A percentile compares a stretch with the other conserved stretches of the same genome.
phyloP scores from a whole-genome alignment of 2,113 vertebrate genomes.

The Syngnathus floridae region DNA sequence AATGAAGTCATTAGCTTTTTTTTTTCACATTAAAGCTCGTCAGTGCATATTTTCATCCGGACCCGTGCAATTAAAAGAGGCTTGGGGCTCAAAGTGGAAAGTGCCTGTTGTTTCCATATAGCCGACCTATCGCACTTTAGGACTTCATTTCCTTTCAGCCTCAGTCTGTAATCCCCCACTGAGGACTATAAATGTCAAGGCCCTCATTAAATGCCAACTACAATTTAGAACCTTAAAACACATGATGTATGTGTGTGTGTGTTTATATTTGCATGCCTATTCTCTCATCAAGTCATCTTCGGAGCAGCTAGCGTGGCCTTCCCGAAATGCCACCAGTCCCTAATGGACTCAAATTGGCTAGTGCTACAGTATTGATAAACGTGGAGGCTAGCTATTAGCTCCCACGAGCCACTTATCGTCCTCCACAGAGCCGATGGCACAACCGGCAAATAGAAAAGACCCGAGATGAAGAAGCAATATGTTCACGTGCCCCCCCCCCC shows the following conservation, averaged over 20 bases:
- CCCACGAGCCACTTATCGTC: conserved; percentile 61
- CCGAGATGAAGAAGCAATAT: conserved; percentile 14
- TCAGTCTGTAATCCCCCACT: conserved; percentile 12
- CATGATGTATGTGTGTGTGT: not conserved
- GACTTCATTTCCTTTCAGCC: conserved; percentile 17
- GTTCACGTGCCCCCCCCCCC: conserved; percentile 3
- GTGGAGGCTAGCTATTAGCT: conserved; percentile 55
- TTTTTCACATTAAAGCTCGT: conserved; percentile 12
- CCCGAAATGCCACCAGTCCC: conserved; percentile 48
- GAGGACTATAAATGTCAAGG: conserved; percentile 25
- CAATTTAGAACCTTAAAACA: conserved; percentile 25
- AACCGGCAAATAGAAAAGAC: not conserved
- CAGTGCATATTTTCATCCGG: conserved; percentile 8
- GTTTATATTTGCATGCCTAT: conserved; percentile 13
- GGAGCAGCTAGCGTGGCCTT: conserved; percentile 13
- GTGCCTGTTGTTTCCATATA: conserved; percentile 7
- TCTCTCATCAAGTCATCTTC: conserved; percentile 11
- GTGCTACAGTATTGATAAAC: conserved; percentile 59
- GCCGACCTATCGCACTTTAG: conserved; percentile 18
- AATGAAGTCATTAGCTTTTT: conserved; percentile 13
- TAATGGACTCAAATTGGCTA: conserved; percentile 57
- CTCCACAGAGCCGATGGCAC: conserved; percentile 49
- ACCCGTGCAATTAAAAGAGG: conserved; percentile 24
- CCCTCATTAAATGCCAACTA: conserved; percentile 18
- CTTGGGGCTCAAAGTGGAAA: conserved; percentile 23